A percentile compares a stretch with the other conserved stretches of the same genome.
These are phyloP conservation scores for Heliconius erato DNA, from an alignment of 2,888 invertebrate genomes.

Conservation along the genomic window DNA sequence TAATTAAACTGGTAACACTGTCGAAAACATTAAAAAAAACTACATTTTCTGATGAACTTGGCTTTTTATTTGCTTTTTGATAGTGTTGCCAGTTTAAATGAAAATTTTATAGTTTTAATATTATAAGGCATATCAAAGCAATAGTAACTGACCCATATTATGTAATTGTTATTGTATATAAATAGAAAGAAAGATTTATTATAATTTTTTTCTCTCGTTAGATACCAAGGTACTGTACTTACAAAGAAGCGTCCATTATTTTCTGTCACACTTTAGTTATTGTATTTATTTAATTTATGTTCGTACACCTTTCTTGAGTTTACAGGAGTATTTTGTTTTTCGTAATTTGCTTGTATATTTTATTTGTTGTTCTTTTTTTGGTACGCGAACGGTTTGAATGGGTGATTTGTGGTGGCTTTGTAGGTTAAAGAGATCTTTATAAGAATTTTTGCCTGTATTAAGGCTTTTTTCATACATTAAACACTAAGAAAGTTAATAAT, in stretches of 20 bases:
- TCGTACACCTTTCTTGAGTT: slow-evolving; percentile 35
- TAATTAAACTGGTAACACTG: slow-evolving; percentile 30
- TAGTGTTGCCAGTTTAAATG: slow-evolving; percentile 35
- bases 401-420: slow-evolving; percentile 41
- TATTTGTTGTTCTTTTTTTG: slow-evolving; percentile 56
- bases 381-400: slow-evolving; percentile 54
- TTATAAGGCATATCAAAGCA: slow-evolving; percentile 31
- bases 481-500: background rate
- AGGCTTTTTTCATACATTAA: background rate
- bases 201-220: slow-evolving; percentile 1
- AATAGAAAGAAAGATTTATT: slow-evolving; percentile 48
- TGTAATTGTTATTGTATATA: slow-evolving; percentile 35
- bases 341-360: slow-evolving; percentile 57
- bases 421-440: background rate
- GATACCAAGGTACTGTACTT: slow-evolving; percentile 64
- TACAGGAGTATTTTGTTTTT: slow-evolving; percentile 39
- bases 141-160: slow-evolving; percentile 27
- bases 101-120: slow-evolving; percentile 35
- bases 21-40: background rate
- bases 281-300: slow-evolving; percentile 49
- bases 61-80: background rate
- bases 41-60: background rate
- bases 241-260: slow-evolving; percentile 70
- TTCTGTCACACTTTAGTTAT: slow-evolving; percentile 49
- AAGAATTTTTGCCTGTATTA: background rate